Evolutionary conservation across 2,888 invertebrate genomes (phyloP), one percentile per base, ranked within the genome.

Genomic region (Chesias legatella): DNA sequence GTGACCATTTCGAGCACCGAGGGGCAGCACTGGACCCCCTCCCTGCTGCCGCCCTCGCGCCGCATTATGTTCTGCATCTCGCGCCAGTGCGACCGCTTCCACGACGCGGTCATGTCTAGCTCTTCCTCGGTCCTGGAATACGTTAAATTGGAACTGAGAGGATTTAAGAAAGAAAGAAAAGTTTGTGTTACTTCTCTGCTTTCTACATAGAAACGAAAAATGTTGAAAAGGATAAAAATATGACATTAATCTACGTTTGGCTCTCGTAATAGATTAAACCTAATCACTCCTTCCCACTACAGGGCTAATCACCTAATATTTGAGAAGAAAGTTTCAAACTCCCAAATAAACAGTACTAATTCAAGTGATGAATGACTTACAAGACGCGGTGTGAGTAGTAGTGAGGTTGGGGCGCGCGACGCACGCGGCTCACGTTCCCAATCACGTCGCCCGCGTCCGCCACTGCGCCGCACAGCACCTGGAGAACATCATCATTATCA

Each of bases 1-100:
- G 93, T 92, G 51, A 93, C 91, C 90, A 94, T 93, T 75, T 94
- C 94, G 60, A 91, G 88, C 33, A 93, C 90, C 17, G 94, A 92
- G 26, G 95, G 96, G 78, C 96, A 96, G 81, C 96, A 96, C 69
- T 95, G 94, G 43, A 92, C 91, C 21, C 86, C 84, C 36, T 69
- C 89, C 11, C 74, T 75, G 58, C 72, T 86, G 64, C 30, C 56
- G 31, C 89, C 84, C 68, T 91, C 91, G 45, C 79, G 75, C 43
- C 89, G 81, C 58, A 94, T 79, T 55, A 92, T 83, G 63, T 83
- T 73, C 74, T 92, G 92, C 88, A 92, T 92, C 71, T 93, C 91
- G 55, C 90, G 90, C 82, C 91, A 76, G 81, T 90, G 84, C 79
- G 89, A 78, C 76, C 90, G 77, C 71, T 89, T 85, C 88, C 86